phyloP scores from a whole-genome alignment of 2,797 vertebrate species.

The Echeneis naucrates region DNA sequence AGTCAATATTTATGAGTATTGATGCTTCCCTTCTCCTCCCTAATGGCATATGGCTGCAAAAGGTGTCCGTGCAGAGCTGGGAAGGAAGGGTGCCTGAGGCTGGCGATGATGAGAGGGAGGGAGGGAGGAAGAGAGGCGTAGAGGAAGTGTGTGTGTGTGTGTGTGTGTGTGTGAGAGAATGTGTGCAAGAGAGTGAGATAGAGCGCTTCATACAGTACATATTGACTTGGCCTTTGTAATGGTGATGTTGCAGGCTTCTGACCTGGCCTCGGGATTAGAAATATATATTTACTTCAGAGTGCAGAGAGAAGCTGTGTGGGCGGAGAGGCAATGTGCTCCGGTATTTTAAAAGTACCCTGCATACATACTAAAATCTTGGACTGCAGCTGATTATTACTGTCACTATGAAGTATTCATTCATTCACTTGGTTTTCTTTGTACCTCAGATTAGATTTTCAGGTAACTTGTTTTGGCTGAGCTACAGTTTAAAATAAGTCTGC shows the following conservation, averaged over 20 bases:
- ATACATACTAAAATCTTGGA: neutral
- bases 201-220: slow-evolving; percentile 41
- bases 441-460: too few species aligned
- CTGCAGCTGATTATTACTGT: neutral
- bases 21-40: slow-evolving; percentile 70
- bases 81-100: slow-evolving; percentile 51
- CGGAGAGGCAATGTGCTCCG: neutral
- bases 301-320: slow-evolving; percentile 14
- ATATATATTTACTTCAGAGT: slow-evolving; percentile 36
- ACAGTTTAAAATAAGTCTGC: too few species aligned
- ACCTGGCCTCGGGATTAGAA: slow-evolving; percentile 57
- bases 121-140: slow-evolving; percentile 16
- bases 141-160: slow-evolving; percentile 4
- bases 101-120: slow-evolving; percentile 27
- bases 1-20: slow-evolving; percentile 82
- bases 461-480: too few species aligned
- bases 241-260: slow-evolving; percentile 47
- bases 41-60: slow-evolving; percentile 69
- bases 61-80: slow-evolving; percentile 62
- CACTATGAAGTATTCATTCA: too few species aligned
- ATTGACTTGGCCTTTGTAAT: slow-evolving; percentile 63
- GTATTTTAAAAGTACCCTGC: too few species aligned
- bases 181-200: neutral
- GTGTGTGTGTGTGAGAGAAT: too few species aligned
- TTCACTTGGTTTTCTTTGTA: too few species aligned